These are phyloP conservation scores for Fratercula arctica DNA, from an alignment of 2,797 vertebrate genomes.

Conservation along the genomic window DNA sequence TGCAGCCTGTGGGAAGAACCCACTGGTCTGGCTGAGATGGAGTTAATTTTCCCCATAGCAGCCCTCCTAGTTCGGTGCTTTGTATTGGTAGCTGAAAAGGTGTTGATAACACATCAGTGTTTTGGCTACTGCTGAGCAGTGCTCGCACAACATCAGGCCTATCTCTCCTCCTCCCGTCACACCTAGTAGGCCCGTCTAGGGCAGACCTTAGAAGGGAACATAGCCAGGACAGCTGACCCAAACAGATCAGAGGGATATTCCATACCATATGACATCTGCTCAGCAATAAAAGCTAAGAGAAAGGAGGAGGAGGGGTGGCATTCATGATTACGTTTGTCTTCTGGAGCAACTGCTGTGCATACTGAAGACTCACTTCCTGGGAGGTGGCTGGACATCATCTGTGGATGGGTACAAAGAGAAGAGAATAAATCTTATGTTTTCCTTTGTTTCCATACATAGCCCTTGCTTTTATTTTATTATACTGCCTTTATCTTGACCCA, in stretches of 20 bases:
- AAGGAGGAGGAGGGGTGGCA: not conserved
- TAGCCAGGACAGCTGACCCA: not conserved
- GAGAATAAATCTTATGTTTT: not conserved
- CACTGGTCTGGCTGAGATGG: not conserved
- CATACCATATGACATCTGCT: not conserved
- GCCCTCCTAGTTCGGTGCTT: not conserved
- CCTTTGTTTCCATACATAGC: rapidly evolving
- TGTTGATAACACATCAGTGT: not conserved
- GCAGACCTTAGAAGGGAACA: not conserved
- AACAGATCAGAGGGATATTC: not conserved
- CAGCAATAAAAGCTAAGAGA: not conserved
- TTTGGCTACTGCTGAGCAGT: not conserved
- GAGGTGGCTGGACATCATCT: not conserved
- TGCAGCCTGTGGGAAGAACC: not conserved
- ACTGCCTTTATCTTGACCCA: not conserved
- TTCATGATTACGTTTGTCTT: not conserved
- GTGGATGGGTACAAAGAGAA: not conserved
- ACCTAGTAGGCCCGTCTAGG: too few species aligned
- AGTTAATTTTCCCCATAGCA: not conserved
- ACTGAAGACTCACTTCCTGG: not conserved
- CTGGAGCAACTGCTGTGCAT: rapidly evolving
- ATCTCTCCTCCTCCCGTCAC: not conserved
- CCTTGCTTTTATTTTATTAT: not conserved
- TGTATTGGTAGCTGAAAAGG: not conserved
- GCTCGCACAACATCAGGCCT: not conserved